phyloP scores from a whole-genome alignment of 1,140 invertebrate genomes.

The Drosophila trapezifrons region DNA sequence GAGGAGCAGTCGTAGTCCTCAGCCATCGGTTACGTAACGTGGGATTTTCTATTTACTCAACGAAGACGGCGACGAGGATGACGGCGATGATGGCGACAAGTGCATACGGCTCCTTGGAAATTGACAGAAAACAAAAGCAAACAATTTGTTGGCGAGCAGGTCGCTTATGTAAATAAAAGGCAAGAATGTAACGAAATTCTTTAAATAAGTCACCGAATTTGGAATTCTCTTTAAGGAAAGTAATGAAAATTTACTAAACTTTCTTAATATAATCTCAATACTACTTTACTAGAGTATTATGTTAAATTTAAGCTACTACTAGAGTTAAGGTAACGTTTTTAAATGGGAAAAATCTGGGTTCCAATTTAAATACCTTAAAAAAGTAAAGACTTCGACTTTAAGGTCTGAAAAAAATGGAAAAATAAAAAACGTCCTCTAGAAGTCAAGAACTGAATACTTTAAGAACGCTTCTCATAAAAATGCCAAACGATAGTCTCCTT shows the following conservation, averaged over 20 bases:
- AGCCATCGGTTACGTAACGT: constrained; percentile 58
- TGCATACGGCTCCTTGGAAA: constrained; percentile 64
- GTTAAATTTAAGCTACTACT: neutral
- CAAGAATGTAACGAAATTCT: constrained; percentile 24
- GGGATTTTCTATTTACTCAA: constrained; percentile 72
- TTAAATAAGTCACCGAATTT: neutral
- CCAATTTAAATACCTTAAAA: no score
- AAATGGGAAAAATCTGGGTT: no score
- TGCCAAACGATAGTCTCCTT: neutral
- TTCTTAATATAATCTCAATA: neutral
- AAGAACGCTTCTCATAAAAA: no score
- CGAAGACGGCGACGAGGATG: constrained; percentile 59
- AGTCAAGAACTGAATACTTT: neutral
- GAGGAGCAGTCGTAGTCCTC: constrained; percentile 18
- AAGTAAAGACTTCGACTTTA: no score
- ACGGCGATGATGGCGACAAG: constrained; percentile 71
- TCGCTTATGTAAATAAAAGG: constrained; percentile 71
- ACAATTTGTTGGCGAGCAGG: constrained; percentile 73
- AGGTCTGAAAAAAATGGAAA: neutral
- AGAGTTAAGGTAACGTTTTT: no score
- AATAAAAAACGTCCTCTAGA: neutral
- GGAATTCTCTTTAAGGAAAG: constrained; percentile 9
- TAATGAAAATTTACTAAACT: neutral
- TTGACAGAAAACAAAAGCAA: constrained; percentile 81
- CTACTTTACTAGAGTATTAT: no score